Base-by-base conservation (phyloP, 2,113 vertebrate species). In the Salminus brasiliensis region DNA sequence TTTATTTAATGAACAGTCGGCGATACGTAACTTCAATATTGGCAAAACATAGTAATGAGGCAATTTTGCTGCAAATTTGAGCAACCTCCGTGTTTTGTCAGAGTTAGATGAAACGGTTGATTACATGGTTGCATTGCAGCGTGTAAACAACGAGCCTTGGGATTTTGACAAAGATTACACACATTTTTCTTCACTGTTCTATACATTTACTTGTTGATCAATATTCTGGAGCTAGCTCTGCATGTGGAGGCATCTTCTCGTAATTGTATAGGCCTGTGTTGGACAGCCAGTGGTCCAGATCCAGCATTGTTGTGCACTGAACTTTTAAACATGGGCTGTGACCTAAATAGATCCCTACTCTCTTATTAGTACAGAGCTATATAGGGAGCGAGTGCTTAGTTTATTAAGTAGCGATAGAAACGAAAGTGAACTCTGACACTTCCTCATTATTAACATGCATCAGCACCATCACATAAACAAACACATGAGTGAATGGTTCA, bases 41-140 rank as follows among this genome's bases (percentile, higher is more conserved):
- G 81, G 85, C 79, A 80, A 88, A 86, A 85, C 74, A 86, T 84
- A 80, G 55, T 84, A 88, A 86, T 84, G 83, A 86, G 80, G 81
- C 81, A 84, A 84, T 84, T 84, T 81, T 69, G 72, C 67, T 41
- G 65, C 45, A 78, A 81, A 85, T 84, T 82, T 85, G 62, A 62
- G 57, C 81, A 85, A 86, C 81, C 80, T 83, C 53, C 74, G 66
- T 70, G 78, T 78, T 88, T 85, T 78, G 73, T 76, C 68, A 62
- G 68, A 69, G 72, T 76, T 83, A 62, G 74, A 80, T 76, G 69
- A 75, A 72, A 73, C 57, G 78, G 65, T 75, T 83, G 74, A 85
- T 80, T 73, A 72, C 49, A 29, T 36, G 68, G 78, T 82, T 79
- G 49, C 43, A 23, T 27, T 41, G 65, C 30, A 76, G 45, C 53